phyloP scores from a whole-genome alignment of 1,140 invertebrate genomes.

The Macrostomum lignano region DNA sequence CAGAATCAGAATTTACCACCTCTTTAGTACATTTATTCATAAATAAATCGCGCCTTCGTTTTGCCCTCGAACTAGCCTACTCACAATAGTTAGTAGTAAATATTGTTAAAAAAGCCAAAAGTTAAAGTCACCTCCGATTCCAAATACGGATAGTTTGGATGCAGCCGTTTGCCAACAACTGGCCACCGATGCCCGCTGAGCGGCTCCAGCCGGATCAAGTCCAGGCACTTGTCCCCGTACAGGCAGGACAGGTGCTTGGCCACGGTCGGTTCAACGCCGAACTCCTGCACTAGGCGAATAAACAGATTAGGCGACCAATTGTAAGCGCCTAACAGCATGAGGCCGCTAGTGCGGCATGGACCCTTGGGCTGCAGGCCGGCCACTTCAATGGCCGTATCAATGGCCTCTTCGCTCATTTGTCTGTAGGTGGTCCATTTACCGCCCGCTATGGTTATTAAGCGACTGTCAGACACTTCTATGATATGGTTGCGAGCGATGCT shows the following conservation, averaged over 20 bases:
- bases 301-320: conserved; percentile 90
- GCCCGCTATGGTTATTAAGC: conserved; percentile 75
- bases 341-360: conserved; percentile 40
- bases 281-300: conserved; percentile 65
- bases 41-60: too few species aligned
- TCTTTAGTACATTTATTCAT: too few species aligned
- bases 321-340: conserved; percentile 73
- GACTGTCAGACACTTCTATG: conserved; percentile 56
- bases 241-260: conserved; percentile 79
- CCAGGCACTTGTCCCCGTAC: conserved; percentile 86
- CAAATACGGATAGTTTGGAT: conserved; percentile 91
- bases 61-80: too few species aligned
- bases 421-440: conserved; percentile 83
- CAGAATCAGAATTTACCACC: too few species aligned
- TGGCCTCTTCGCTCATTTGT: conserved; percentile 71
- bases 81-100: too few species aligned
- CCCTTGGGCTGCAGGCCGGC: conserved; percentile 13
- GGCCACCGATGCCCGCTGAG: conserved; percentile 78
- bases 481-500: conserved; percentile 91
- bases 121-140: conserved; percentile 92
- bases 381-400: conserved; percentile 44
- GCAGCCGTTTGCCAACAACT: conserved; percentile 61
- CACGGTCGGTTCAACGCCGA: conserved; percentile 36
- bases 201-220: conserved; percentile 37
- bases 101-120: too few species aligned